Conservation (phyloP, 2,888 invertebrate species). For the Drosophila melanosoma region DNA sequence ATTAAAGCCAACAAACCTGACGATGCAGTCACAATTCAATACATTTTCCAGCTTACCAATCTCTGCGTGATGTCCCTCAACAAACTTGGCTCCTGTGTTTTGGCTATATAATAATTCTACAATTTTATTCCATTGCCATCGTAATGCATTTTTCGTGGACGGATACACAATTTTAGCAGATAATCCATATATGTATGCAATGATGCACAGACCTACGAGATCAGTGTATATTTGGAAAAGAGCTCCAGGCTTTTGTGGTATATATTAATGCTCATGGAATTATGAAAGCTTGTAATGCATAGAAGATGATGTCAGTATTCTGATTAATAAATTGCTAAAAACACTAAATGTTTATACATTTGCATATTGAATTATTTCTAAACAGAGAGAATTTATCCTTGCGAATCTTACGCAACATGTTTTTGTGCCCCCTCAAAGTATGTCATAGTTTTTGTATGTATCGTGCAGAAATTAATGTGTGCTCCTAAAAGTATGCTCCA, state of each 20-base stretch:
- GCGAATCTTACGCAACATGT: background rate
- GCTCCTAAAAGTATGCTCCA: background rate
- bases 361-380: background rate
- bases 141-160: constrained; percentile 11
- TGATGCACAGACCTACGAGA: constrained; percentile 45
- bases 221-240: constrained; percentile 47
- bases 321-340: background rate
- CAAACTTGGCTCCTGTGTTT: constrained; percentile 20
- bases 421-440: background rate
- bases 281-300: background rate
- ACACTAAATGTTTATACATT: background rate
- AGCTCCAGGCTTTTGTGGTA: constrained; percentile 59
- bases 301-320: background rate
- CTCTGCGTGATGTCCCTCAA: constrained; percentile 45
- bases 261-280: constrained; percentile 4
- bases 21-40: constrained; percentile 14
- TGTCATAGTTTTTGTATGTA: background rate
- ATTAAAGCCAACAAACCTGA: background rate
- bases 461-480: background rate
- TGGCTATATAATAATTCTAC: constrained; percentile 39
- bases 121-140: constrained; percentile 40
- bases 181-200: constrained; percentile 32
- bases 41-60: constrained; percentile 24
- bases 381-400: background rate
- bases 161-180: background rate